Evolutionary conservation across 2,888 invertebrate genomes (phyloP).

Genomic region (Caenorhabditis sp.): DNA sequence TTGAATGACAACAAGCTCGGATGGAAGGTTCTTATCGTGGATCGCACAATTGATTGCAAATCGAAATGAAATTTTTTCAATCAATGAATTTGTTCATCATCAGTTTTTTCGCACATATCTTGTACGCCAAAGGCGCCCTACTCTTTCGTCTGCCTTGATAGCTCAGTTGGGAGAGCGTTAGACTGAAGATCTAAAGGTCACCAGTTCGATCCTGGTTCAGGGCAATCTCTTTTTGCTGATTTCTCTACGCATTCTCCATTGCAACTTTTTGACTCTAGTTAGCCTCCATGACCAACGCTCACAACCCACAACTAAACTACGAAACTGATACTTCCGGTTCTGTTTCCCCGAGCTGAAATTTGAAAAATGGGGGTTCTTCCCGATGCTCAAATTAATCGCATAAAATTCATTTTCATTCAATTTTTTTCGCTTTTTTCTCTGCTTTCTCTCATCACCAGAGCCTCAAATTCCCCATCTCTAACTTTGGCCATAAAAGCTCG

Average conservation of each 20-base stretch:
- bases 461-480: constrained; percentile 13
- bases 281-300: not conserved
- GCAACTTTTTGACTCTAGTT: not conserved
- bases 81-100: too few relatives aligned
- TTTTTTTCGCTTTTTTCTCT: constrained; percentile 23
- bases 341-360: not conserved
- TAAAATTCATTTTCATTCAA: constrained; percentile 39
- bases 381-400: constrained; percentile 24
- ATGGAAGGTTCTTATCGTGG: constrained; percentile 34
- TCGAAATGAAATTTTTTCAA: too few relatives aligned
- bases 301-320: constrained; percentile 8
- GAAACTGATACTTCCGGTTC: not conserved
- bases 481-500: constrained; percentile 4
- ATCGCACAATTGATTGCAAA: constrained; percentile 32
- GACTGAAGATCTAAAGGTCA: constrained; percentile 83
- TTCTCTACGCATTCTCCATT: not conserved
- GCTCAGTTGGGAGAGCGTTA: constrained; percentile 83
- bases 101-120: not conserved
- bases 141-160: constrained; percentile 68
- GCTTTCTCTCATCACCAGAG: constrained; percentile 1
- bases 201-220: constrained; percentile 83
- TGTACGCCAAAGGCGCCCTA: not conserved
- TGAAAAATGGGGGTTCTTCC: not conserved
- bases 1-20: constrained; percentile 24
- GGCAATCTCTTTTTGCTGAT: constrained; percentile 66